phyloP scores from a whole-genome alignment of 2,797 vertebrate species.

The Artibeus jamaicensis region DNA sequence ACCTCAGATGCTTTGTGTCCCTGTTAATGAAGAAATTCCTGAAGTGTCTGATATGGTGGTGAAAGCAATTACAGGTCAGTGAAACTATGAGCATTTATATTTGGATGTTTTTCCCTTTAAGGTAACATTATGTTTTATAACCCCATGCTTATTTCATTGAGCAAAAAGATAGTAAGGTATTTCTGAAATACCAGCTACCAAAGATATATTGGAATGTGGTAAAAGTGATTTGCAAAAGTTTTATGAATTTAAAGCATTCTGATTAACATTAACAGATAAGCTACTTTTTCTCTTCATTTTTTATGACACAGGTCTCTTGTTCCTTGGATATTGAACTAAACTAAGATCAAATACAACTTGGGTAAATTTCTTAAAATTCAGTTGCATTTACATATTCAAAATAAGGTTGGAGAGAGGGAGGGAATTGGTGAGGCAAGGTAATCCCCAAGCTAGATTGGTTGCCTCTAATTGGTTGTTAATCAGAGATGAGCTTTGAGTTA shows the following conservation, averaged over 20 bases:
- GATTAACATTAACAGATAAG: background rate
- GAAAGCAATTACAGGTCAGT: conserved; percentile 96
- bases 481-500: background rate
- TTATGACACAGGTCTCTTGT: background rate
- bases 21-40: conserved; percentile 94
- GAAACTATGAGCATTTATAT: background rate
- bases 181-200: background rate
- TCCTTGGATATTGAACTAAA: conserved; percentile 1
- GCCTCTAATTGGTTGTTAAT: background rate
- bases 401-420: background rate
- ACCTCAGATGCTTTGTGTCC: conserved; percentile 96
- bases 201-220: background rate
- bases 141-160: background rate
- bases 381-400: background rate
- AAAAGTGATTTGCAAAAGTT: background rate
- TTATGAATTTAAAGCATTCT: background rate
- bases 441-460: background rate
- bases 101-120: background rate
- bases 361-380: background rate
- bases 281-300: background rate
- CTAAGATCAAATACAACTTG: background rate
- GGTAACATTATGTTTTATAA: background rate
- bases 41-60: conserved; percentile 97
- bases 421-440: background rate
- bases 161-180: background rate